Evolutionary conservation across 1,140 invertebrate genomes (phyloP).

Genomic region (Drosophila nebulosa): DNA sequence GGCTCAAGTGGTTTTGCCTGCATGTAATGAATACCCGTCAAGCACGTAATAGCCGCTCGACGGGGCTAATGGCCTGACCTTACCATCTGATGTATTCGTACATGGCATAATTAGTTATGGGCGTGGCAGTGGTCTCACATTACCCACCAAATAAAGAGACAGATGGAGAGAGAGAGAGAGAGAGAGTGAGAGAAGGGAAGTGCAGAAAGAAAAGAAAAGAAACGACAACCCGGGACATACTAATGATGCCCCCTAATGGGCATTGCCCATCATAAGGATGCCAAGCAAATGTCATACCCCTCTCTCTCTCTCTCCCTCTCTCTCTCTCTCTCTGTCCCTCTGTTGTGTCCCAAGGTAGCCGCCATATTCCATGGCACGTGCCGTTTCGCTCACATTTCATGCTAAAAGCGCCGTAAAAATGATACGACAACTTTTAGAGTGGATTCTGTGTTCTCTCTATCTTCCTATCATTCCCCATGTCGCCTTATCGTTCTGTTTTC

Average conservation of each 20-base stretch:
- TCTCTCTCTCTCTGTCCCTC: neutral
- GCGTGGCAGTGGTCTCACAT: constrained; percentile 48
- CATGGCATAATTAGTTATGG: constrained; percentile 60
- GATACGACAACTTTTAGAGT: constrained; percentile 10
- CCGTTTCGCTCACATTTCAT: constrained; percentile 31
- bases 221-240: constrained; percentile 21
- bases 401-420: constrained; percentile 57
- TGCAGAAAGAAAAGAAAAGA: neutral
- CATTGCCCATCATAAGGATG: neutral
- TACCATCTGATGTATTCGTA: constrained; percentile 3
- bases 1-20: constrained; percentile 14
- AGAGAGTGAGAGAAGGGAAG: too few species aligned
- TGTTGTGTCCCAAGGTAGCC: neutral
- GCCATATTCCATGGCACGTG: neutral
- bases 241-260: constrained; percentile 41
- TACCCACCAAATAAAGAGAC: constrained; percentile 28
- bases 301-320: neutral
- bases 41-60: constrained; percentile 34
- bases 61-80: constrained; percentile 34
- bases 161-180: too few species aligned
- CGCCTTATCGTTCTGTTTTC: neutral
- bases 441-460: neutral
- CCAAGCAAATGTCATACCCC: neutral
- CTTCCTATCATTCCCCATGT: neutral
- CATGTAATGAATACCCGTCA: constrained; percentile 39